Percentiles rank a stretch among this genome's conserved stretches.
phyloP scores from a whole-genome alignment of 2,797 vertebrate species.

The Tokudaia muenninki region DNA sequence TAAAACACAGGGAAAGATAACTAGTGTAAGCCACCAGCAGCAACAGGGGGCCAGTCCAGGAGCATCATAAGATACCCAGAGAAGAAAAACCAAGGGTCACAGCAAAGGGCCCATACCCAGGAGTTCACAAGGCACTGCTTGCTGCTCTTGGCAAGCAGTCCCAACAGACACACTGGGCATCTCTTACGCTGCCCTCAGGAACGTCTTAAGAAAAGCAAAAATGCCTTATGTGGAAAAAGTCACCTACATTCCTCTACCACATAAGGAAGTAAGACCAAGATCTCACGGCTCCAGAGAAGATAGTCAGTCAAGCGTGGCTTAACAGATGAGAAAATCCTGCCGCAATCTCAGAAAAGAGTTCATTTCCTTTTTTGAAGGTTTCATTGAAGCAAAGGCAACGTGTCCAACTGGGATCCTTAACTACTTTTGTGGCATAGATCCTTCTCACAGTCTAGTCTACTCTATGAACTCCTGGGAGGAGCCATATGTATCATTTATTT shows the following conservation, averaged over 20 bases:
- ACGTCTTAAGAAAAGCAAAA: neutral
- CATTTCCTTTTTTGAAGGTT: neutral
- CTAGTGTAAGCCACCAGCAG: neutral
- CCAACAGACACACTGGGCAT: neutral
- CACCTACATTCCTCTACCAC: neutral
- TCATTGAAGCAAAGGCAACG: neutral
- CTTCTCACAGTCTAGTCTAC: neutral
- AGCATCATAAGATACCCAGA: neutral
- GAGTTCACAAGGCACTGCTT: neutral
- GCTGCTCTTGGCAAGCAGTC: neutral
- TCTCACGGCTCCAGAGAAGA: constrained; percentile 24
- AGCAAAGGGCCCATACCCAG: neutral
- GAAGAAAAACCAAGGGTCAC: neutral
- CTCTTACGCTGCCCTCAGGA: neutral
- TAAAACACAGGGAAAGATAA: neutral
- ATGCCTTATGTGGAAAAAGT: neutral
- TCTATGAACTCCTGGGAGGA: neutral
- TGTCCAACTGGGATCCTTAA: neutral
- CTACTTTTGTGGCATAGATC: neutral
- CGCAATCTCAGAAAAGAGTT: constrained; percentile 16
- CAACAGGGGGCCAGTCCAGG: too few species aligned
- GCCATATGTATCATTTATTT: neutral
- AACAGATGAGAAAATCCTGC: neutral
- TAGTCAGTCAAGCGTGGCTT: neutral
- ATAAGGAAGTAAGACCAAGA: constrained; percentile 4